Percentiles rank a stretch among this genome's conserved stretches.
Evolutionary conservation across 2,797 vertebrate species (phyloP).

Genomic region (Sandelia bainsii): DNA sequence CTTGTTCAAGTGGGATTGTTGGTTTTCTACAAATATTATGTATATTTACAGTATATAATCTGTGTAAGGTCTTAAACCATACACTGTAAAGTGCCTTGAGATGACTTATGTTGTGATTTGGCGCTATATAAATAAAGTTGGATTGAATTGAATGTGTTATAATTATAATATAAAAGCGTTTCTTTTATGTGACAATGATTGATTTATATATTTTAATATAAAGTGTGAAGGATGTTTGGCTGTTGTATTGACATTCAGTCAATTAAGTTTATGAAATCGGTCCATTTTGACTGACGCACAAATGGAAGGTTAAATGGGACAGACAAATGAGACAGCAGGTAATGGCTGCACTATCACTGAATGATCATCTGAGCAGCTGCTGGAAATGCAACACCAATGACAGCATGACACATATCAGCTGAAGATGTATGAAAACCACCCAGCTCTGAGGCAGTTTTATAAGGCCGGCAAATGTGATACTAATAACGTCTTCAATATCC

Average conservation of each 20-base stretch:
- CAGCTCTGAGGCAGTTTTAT: conserved; percentile 72
- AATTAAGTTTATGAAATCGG: conserved; percentile 2
- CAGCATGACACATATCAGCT: conserved; percentile 60
- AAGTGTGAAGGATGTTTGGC: not conserved
- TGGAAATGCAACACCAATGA: conserved; percentile 59
- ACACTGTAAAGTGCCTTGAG: too few species aligned
- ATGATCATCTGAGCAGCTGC: conserved; percentile 66
- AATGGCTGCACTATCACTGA: conserved; percentile 56
- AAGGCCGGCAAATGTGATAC: conserved; percentile 74
- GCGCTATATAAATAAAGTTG: too few species aligned
- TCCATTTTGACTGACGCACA: conserved; percentile 42
- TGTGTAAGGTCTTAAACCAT: too few species aligned
- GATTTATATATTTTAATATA: not conserved
- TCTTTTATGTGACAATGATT: not conserved
- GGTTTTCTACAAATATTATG: too few species aligned
- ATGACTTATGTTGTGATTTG: too few species aligned
- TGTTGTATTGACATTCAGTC: not conserved
- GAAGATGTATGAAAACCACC: conserved; percentile 70
- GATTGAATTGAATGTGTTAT: too few species aligned
- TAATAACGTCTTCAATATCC: conserved; percentile 77
- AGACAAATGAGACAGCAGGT: conserved; percentile 48
- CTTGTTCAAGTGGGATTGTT: too few species aligned
- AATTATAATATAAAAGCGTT: not conserved
- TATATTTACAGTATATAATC: too few species aligned
- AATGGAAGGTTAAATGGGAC: conserved; percentile 61